Base-by-base conservation (phyloP, 2,113 vertebrate species). In the Myrmecophaga tridactyla region DNA sequence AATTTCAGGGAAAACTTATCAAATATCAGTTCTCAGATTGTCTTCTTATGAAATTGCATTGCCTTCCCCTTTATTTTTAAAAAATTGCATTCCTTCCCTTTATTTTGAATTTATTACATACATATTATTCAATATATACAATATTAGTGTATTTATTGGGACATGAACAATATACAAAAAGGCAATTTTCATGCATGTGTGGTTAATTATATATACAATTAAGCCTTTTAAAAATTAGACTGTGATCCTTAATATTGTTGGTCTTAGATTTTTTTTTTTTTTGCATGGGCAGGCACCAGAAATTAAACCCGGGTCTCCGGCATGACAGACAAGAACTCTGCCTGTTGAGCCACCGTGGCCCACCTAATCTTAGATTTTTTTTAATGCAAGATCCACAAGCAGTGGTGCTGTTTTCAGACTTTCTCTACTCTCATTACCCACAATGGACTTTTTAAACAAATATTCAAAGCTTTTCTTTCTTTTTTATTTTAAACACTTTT, bases 31-130 rank as follows among this genome's bases (percentile, higher is more conserved):
- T 48, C 7, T 7, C 46, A 48, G 46, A 48, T 48, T 48, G 46
- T 9, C 11, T 48, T 48, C 46, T 48, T 48, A 48, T 48, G 46
- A 48, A 48, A 48, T 48, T 48, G 7, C 46, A 48, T 48, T 48
- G 46, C 46, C 11, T 9, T 48, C 46, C 46, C 46, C 46, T 48
- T 48, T 48, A 48, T 48, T 96, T 96, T 97, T 92, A 97, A 96
- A 92, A 77, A 95, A 98, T 97, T 97, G 98, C 99, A 98, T 98
- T 98, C 98, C 97, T 98, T 98, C 98, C 98, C 97, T 98, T 96
- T 96, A 98, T 98, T 48, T 98, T 99, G 99, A 98, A 99, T 99
- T 99, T 99, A 99, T 98, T n/a, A n/a, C n/a, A n/a, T n/a, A n/a
- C n/a, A n/a, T 98, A 97, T 98, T 98, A 98, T 98, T 98, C 98